A percentile compares a stretch with the other conserved stretches of the same genome.
These are phyloP conservation scores for Pteropus rufus DNA, from an alignment of 2,797 vertebrate genomes.

Conservation along the genomic window DNA sequence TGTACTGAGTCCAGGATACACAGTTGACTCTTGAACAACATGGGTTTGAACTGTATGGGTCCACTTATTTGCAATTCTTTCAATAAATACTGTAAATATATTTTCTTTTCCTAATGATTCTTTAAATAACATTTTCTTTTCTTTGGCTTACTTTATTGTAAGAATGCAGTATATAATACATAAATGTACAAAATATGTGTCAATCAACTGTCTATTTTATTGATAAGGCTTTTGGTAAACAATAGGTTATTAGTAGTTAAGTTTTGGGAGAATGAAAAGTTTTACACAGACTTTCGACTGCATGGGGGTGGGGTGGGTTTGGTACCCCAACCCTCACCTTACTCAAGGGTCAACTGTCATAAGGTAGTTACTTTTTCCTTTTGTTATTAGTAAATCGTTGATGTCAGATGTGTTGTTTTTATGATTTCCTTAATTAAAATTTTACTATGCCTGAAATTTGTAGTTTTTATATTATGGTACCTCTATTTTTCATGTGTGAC, in stretches of 20 bases:
- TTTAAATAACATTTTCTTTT: not conserved
- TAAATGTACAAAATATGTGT: not conserved
- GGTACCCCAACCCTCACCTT: not conserved
- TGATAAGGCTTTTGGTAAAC: not conserved
- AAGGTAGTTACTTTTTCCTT: not conserved
- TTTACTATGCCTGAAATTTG: not conserved
- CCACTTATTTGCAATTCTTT: not conserved
- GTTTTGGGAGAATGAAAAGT: not conserved
- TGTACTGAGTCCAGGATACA: not conserved
- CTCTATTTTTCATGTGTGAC: not conserved
- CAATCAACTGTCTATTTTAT: not conserved
- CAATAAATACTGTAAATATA: not conserved
- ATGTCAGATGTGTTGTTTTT: not conserved
- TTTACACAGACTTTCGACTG: not conserved
- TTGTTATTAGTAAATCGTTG: not conserved
- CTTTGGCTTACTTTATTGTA: not conserved
- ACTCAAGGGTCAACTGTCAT: not conserved
- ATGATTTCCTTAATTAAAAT: not conserved
- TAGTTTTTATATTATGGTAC: not conserved
- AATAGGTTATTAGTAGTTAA: not conserved
- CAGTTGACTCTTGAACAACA: not conserved
- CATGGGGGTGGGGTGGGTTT: not conserved
- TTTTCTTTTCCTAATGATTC: not conserved
- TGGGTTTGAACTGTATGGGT: not conserved
- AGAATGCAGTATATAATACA: not conserved